Conservation (phyloP, 2,113 vertebrate species). For the Elgaria multicarinata region DNA sequence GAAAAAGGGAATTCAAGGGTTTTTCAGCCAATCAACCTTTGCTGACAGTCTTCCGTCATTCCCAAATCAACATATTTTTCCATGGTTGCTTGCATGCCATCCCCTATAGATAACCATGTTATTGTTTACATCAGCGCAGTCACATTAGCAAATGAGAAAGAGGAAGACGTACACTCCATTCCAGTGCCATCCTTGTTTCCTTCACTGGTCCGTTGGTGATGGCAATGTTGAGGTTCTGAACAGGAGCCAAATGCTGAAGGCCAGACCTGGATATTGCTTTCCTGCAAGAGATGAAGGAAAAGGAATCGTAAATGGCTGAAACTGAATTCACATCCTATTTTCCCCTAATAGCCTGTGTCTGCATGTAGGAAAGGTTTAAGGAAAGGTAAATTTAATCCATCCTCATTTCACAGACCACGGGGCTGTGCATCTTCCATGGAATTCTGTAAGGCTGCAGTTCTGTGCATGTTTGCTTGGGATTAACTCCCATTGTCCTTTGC, state of each 20-base stretch:
- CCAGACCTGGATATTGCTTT: slow-evolving; percentile 98
- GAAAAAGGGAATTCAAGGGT: neutral
- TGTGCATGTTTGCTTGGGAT: neutral
- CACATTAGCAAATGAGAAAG: slow-evolving; percentile 9
- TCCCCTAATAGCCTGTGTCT: neutral
- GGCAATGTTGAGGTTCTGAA: slow-evolving; percentile 82
- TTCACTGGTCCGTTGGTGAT: slow-evolving; percentile 94
- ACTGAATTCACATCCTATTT: slow-evolving; percentile 16
- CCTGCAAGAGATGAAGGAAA: slow-evolving; percentile 77
- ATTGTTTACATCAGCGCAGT: neutral
- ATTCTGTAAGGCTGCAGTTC: neutral
- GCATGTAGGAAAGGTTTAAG: neutral
- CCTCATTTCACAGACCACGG: neutral
- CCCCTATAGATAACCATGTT: neutral
- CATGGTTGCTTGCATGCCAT: neutral
- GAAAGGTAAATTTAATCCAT: neutral
- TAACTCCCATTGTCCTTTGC: neutral
- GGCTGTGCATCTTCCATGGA: neutral
- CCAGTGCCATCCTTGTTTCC: slow-evolving; percentile 88
- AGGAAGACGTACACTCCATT: slow-evolving; percentile 92
- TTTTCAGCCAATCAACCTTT: neutral
- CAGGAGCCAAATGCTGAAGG: slow-evolving; percentile 93
- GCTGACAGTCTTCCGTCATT: neutral
- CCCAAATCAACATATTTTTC: neutral
- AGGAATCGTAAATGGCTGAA: slow-evolving; percentile 22